Percentiles rank a stretch among this genome's conserved stretches.
These are phyloP conservation scores for Ceratitis capitata DNA, from an alignment of 1,140 invertebrate genomes.

Conservation along the genomic window DNA sequence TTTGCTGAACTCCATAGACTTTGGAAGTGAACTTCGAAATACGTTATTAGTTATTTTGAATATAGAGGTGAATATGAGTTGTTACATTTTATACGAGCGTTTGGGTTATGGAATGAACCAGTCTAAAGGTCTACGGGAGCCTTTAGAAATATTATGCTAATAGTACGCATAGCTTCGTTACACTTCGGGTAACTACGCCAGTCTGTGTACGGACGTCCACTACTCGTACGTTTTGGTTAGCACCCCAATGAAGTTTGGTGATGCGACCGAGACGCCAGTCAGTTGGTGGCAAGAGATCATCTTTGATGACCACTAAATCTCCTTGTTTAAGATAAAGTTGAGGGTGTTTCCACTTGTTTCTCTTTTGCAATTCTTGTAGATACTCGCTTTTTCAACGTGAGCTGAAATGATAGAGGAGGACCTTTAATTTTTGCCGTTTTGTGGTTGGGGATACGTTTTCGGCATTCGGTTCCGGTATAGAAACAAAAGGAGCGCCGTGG, in stretches of 20 bases:
- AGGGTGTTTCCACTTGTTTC: conserved; percentile 26
- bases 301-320: not conserved
- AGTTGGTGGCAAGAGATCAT: not conserved
- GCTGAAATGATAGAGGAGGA: conserved; percentile 8
- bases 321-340: not conserved
- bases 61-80: not conserved
- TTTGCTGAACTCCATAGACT: too few species aligned
- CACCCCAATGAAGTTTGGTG: not conserved
- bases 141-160: not conserved
- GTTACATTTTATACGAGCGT: too few species aligned
- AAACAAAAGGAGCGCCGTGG: not conserved
- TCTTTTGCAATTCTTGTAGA: conserved; percentile 15
- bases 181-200: not conserved
- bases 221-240: not conserved
- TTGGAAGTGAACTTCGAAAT: too few species aligned
- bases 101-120: too few species aligned
- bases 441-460: not conserved
- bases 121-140: too few species aligned
- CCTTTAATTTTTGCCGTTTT: conserved; percentile 18
- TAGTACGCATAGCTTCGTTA: not conserved
- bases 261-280: conserved; percentile 7
- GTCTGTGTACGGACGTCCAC: not conserved
- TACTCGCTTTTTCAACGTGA: conserved; percentile 30
- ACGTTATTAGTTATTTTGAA: too few species aligned
- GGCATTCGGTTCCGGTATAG: not conserved